Percentiles rank a stretch among this genome's conserved stretches.
These are phyloP conservation scores for Mesopsocus fuscifrons DNA, from an alignment of 2,888 invertebrate genomes.

Conservation along the genomic window DNA sequence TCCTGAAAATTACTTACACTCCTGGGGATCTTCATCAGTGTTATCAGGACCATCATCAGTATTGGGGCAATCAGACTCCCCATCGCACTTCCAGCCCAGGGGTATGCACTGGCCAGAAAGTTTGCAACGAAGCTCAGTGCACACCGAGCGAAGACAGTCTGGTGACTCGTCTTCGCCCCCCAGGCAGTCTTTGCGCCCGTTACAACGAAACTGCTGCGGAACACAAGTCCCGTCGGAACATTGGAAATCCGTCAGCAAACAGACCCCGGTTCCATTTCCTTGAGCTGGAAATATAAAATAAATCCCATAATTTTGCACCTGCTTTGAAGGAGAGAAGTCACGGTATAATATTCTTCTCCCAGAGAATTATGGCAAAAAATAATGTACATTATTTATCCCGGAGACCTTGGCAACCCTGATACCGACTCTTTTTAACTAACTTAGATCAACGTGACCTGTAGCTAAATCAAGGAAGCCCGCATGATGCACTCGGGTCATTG, in stretches of 20 bases:
- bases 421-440: no score
- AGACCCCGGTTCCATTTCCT: constrained; percentile 12
- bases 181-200: constrained; percentile 38
- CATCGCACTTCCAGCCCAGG: constrained; percentile 57
- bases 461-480: no score
- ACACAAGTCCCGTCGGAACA: constrained; percentile 43
- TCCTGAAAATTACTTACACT: constrained; percentile 40
- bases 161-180: constrained; percentile 42
- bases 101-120: constrained; percentile 53
- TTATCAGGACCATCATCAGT: constrained; percentile 44
- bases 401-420: no score
- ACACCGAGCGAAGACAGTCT: constrained; percentile 35
- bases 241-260: constrained; percentile 27
- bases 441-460: no score
- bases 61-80: constrained; percentile 51
- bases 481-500: no score
- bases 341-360: no score
- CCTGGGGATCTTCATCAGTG: constrained; percentile 19
- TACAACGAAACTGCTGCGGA: constrained; percentile 41
- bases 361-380: no score
- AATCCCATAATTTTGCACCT: no score
- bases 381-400: no score
- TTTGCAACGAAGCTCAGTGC: constrained; percentile 58
- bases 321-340: no score
- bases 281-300: neutral